A percentile compares a stretch with the other conserved stretches of the same genome.
These are phyloP conservation scores for Wiebesia pumilae DNA, from an alignment of 1,140 invertebrate species.

Conservation along the genomic window DNA sequence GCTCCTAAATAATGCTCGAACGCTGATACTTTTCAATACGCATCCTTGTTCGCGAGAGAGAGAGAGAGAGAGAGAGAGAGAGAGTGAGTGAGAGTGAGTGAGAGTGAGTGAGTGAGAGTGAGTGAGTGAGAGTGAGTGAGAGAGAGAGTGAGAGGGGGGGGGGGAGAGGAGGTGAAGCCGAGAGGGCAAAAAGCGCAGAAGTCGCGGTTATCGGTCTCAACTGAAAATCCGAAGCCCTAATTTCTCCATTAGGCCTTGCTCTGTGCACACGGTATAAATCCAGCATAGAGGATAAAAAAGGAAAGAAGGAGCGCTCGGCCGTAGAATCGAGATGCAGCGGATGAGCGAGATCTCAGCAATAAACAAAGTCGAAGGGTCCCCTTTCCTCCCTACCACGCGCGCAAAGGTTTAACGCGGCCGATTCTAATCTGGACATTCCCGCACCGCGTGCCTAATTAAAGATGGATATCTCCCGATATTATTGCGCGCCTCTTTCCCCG, in stretches of 20 bases:
- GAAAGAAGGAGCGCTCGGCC: not conserved
- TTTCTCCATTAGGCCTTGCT: constrained; percentile 21
- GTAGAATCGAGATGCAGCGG: constrained; percentile 16
- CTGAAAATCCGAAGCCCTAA: not conserved
- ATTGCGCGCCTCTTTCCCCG: constrained; percentile 65
- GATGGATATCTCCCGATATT: constrained; percentile 75
- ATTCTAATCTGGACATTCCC: constrained; percentile 72
- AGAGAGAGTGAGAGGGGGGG: not conserved
- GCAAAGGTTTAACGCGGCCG: constrained; percentile 15
- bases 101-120: too few relatives aligned
- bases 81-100: too few relatives aligned
- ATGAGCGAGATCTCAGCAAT: constrained; percentile 10
- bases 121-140: too few relatives aligned
- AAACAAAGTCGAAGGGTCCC: constrained; percentile 34
- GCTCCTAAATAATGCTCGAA: too few relatives aligned
- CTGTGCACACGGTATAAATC: constrained; percentile 8
- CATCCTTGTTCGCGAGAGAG: too few relatives aligned
- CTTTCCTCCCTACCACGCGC: not conserved
- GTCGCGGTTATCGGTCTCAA: not conserved
- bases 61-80: too few relatives aligned
- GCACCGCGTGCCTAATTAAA: constrained; percentile 76
- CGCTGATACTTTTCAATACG: too few relatives aligned
- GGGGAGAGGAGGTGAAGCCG: not conserved
- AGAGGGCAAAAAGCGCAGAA: not conserved
- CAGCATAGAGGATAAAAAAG: not conserved